Conservation (phyloP, 2,113 vertebrate genomes). For the Tachuris rubrigastra region DNA sequence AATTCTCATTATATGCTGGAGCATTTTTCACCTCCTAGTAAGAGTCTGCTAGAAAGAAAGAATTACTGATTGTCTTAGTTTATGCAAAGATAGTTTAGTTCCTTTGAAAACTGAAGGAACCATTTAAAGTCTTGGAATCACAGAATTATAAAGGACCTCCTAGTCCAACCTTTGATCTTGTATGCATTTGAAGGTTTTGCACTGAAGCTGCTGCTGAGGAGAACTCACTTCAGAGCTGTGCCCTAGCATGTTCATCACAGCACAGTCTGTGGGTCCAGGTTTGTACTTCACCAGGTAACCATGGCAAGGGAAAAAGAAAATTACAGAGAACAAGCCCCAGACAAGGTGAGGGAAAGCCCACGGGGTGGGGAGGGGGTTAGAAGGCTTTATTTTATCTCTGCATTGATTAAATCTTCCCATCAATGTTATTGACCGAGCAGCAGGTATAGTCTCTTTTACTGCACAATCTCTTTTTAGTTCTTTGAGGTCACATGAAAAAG, state of each 20-base stretch:
- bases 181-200: neutral
- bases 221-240: neutral
- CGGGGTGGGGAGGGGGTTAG: neutral
- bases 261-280: neutral
- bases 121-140: neutral
- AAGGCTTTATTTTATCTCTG: neutral
- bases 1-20: neutral
- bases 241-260: neutral
- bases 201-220: neutral
- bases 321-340: neutral
- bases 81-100: neutral
- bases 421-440: neutral
- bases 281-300: neutral
- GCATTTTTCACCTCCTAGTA: neutral
- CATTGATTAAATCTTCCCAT: neutral
- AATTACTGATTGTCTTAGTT: neutral
- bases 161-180: neutral
- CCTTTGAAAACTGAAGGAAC: neutral
- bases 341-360: neutral
- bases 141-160: neutral
- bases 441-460: neutral
- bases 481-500: constrained; percentile 36
- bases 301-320: neutral
- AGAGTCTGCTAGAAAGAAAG: neutral
- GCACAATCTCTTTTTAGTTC: neutral